Conservation (phyloP, 2,113 vertebrate species). For the Nettapus auritus region DNA sequence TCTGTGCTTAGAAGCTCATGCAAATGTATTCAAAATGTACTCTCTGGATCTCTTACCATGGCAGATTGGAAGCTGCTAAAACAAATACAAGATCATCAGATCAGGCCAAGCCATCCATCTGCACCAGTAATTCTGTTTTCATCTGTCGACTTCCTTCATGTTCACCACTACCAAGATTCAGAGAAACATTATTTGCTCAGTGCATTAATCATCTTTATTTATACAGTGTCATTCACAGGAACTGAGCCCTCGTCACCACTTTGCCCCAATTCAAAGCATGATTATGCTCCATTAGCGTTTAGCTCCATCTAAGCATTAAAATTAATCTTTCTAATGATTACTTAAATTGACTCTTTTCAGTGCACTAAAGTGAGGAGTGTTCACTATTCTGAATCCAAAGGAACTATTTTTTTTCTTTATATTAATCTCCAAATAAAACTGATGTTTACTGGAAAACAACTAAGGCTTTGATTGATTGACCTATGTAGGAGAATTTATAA, state of each 20-base stretch:
- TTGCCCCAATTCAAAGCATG: constrained; percentile 46
- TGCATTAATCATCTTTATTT: constrained; percentile 37
- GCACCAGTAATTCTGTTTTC: constrained; percentile 96
- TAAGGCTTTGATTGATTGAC: neutral
- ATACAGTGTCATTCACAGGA: constrained; percentile 32
- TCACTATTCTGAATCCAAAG: neutral
- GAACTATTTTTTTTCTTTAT: constrained; percentile 10
- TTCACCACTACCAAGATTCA: constrained; percentile 81
- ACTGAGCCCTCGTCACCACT: constrained; percentile 3
- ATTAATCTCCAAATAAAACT: neutral
- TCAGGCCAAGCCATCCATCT: constrained; percentile 95
- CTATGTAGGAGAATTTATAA: neutral
- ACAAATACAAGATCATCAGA: constrained; percentile 97
- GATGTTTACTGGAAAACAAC: neutral
- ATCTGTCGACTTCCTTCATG: constrained; percentile 94
- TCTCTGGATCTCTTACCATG: constrained; percentile 83
- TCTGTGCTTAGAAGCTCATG: constrained; percentile 69
- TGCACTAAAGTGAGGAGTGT: constrained; percentile 34
- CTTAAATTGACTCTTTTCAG: constrained; percentile 39
- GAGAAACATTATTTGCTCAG: neutral
- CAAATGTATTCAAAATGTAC: constrained; percentile 69
- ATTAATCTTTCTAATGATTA: constrained; percentile 52
- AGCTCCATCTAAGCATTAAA: constrained; percentile 54
- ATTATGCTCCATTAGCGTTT: constrained; percentile 70
- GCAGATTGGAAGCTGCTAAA: constrained; percentile 95